Percentiles rank a stretch among this genome's conserved stretches.
These are phyloP conservation scores for Hippocampus comes DNA, from an alignment of 2,113 vertebrate genomes.

Conservation along the genomic window DNA sequence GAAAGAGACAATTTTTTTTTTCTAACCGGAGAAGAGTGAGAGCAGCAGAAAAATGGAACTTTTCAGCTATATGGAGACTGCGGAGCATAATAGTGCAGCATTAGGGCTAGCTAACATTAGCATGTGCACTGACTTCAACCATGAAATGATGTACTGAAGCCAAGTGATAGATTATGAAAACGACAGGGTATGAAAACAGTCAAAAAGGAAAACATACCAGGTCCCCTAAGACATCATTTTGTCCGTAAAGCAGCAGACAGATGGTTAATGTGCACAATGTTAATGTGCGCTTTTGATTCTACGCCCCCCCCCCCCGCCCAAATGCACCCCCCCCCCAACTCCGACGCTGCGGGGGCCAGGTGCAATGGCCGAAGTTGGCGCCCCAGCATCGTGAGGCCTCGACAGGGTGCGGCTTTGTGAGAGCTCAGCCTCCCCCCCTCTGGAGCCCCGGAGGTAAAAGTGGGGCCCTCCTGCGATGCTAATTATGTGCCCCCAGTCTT, in stretches of 20 bases:
- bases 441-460: constrained; percentile 47
- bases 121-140: not conserved
- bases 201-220: constrained; percentile 17
- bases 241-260: constrained; percentile 29
- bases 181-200: constrained; percentile 6
- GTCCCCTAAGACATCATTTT: constrained; percentile 31
- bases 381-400: constrained; percentile 50
- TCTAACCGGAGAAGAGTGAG: not conserved
- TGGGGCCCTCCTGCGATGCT: constrained; percentile 34
- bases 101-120: not conserved
- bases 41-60: not conserved
- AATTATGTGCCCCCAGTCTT: constrained; percentile 23
- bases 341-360: constrained; percentile 44
- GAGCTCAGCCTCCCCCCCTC: constrained; percentile 39
- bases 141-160: constrained; percentile 17
- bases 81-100: not conserved
- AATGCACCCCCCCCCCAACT: not conserved
- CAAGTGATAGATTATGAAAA: constrained; percentile 22
- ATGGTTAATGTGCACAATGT: constrained; percentile 29
- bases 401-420: constrained; percentile 49
- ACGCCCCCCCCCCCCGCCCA: not conserved
- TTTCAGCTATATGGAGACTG: not conserved
- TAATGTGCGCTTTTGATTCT: constrained; percentile 21
- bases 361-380: constrained; percentile 44
- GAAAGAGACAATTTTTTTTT: not conserved